Evolutionary conservation across 2,113 vertebrate genomes (phyloP).

Genomic region (Dromaius novaehollandiae): DNA sequence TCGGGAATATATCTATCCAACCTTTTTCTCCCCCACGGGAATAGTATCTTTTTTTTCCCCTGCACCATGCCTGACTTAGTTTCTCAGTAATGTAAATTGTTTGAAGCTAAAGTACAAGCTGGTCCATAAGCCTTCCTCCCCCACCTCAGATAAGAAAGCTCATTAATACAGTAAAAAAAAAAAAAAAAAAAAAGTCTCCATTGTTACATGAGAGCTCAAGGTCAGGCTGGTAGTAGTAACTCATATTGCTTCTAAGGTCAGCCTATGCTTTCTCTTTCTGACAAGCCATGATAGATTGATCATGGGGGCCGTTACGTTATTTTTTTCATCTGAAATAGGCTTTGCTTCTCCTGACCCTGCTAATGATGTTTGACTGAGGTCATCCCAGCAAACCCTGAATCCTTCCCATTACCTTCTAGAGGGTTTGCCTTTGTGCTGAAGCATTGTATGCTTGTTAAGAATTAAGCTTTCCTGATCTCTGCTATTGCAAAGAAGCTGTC

Average conservation of each 20-base stretch:
- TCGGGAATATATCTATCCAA: not conserved
- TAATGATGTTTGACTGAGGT: constrained; percentile 73
- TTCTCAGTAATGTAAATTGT: not conserved
- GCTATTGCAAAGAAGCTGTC: constrained; percentile 28
- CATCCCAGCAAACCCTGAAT: constrained; percentile 67
- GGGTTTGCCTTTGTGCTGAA: constrained; percentile 52
- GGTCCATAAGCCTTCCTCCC: constrained; percentile 41
- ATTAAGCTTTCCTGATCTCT: constrained; percentile 54
- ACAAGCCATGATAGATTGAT: constrained; percentile 69
- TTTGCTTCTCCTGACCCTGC: constrained; percentile 70
- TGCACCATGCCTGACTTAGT: not conserved
- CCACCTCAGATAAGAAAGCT: constrained; percentile 61
- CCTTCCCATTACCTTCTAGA: constrained; percentile 60
- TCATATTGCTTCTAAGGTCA: constrained; percentile 74
- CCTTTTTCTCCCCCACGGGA: not conserved
- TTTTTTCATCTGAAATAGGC: constrained; percentile 54
- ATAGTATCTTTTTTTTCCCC: not conserved
- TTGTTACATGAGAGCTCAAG: constrained; percentile 68
- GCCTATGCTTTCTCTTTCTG: constrained; percentile 61
- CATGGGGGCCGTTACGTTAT: constrained; percentile 50
- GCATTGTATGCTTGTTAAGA: constrained; percentile 54
- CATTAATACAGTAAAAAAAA: constrained; percentile 56
- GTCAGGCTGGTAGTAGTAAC: constrained; percentile 71
- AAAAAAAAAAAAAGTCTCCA: constrained; percentile 2
- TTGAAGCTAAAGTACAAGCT: constrained; percentile 41